These are phyloP conservation scores for Chitala chitala DNA, from an alignment of 2,113 vertebrate species.

Conservation along the genomic window DNA sequence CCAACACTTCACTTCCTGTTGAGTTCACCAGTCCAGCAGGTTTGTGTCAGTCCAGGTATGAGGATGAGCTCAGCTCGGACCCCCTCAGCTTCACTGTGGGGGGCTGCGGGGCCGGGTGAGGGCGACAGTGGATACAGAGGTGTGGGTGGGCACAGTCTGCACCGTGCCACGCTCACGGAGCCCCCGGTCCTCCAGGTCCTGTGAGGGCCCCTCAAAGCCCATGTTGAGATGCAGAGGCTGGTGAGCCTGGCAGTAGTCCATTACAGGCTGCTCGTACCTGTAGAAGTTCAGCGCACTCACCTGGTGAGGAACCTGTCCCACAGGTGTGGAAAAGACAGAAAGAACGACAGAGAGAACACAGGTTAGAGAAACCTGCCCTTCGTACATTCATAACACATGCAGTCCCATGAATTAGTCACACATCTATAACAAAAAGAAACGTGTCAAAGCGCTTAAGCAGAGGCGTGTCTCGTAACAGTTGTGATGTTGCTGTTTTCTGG, in stretches of 20 bases:
- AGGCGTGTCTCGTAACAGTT: too few species aligned
- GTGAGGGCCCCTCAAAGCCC: constrained; percentile 44
- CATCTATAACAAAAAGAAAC: too few species aligned
- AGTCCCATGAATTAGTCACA: neutral
- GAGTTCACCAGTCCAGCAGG: neutral
- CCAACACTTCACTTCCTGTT: neutral
- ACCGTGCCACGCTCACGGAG: constrained; percentile 34
- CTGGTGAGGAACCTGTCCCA: constrained; percentile 48
- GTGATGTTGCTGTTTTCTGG: too few species aligned
- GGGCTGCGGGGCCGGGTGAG: constrained; percentile 46
- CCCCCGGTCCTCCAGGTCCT: constrained; percentile 41
- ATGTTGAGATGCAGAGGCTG: constrained; percentile 50
- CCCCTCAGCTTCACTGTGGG: constrained; percentile 46
- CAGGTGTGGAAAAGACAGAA: neutral
- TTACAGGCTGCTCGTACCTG: constrained; percentile 56
- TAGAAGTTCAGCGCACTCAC: constrained; percentile 54
- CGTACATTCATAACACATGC: neutral
- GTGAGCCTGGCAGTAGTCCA: constrained; percentile 59
- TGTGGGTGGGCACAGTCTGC: constrained; percentile 39
- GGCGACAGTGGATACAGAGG: constrained; percentile 47
- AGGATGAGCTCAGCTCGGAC: constrained; percentile 24
- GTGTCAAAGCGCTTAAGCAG: too few species aligned
- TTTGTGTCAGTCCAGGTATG: neutral
- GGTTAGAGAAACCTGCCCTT: constrained; percentile 4
- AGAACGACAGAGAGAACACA: constrained; percentile 11